Conservation (phyloP, 2,113 vertebrate genomes). For the Noctilio leporinus region DNA sequence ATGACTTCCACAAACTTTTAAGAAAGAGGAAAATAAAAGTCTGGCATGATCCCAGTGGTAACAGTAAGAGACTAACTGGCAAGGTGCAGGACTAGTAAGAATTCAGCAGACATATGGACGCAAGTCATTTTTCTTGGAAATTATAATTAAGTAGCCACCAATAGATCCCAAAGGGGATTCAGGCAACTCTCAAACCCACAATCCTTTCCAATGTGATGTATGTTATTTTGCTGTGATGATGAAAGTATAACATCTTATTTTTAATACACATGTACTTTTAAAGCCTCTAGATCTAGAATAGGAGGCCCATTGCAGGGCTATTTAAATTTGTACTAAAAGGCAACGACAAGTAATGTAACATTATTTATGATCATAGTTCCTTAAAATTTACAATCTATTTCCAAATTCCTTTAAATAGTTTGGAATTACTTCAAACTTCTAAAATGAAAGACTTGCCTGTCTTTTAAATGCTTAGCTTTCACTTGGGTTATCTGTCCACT, state of each 20-base stretch:
- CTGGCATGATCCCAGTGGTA: neutral
- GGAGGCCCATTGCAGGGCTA: neutral
- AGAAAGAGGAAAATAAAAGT: neutral
- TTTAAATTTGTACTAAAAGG: neutral
- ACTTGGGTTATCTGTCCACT: constrained; percentile 99
- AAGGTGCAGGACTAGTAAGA: neutral
- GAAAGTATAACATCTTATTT: neutral
- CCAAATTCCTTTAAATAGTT: neutral
- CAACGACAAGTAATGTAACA: neutral
- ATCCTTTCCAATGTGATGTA: neutral
- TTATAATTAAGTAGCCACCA: neutral
- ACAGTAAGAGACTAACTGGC: neutral
- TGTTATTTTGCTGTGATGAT: neutral
- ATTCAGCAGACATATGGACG: neutral
- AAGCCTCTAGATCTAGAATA: neutral
- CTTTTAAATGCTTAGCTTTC: constrained; percentile 98
- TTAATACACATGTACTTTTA: neutral
- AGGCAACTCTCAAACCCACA: neutral
- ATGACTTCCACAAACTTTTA: neutral
- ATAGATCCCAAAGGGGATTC: neutral
- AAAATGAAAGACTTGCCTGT: constrained; percentile 86
- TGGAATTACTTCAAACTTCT: neutral
- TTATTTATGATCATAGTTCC: neutral
- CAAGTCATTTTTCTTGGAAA: neutral
- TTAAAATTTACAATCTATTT: neutral